Evolutionary conservation across 1,140 invertebrate genomes (phyloP), one percentile per base, ranked within the genome.

Genomic region (Hycleus phaleratus): DNA sequence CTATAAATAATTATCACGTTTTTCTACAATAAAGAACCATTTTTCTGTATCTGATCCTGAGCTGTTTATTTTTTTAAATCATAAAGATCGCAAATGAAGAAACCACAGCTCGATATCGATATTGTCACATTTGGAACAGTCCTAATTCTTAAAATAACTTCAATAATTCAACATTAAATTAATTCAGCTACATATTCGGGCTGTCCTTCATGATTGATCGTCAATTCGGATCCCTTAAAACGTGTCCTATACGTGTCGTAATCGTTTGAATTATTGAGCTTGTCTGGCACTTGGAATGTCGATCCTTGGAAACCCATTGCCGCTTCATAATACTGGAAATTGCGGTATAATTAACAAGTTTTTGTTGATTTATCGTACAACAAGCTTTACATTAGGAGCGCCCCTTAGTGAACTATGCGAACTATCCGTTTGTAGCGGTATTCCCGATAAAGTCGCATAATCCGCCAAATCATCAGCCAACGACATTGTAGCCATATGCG

Each of bases 181-280:
- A 87, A 75, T 71, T 85, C 85, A 54, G 85, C 82, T 56, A 86
- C 82, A 57, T 82, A 82, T 61, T 85, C 82, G 38, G 83, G 83
- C 64, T 86, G 83, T 18, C 81, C 82, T 62, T 85, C 81, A 61
- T 82, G 77, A 66, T 84, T 82, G 40, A 82, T 72, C 8, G 76
- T 81, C 42, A 81, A 50, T 61, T 79, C 49, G 12, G 76, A 59
- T 71, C 75, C 61, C 74, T 72, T 52, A 66, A 70, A 56, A 71
- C 77, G 26, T 49, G 63, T 48, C 74, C 62, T 46, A 71, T 54
- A 63, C 3, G 48, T 61, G 50, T 60, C 62, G 58, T 63, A 70
- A 44, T 68, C 64, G 42, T 74, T 71, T 8, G 64, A 59, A 50
- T 67, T 65, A 44, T 68, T 67, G 6, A 65, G 52, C 44, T 63